These are phyloP conservation scores for Solen grandis DNA, from an alignment of 1,140 invertebrate species.

Conservation along the genomic window DNA sequence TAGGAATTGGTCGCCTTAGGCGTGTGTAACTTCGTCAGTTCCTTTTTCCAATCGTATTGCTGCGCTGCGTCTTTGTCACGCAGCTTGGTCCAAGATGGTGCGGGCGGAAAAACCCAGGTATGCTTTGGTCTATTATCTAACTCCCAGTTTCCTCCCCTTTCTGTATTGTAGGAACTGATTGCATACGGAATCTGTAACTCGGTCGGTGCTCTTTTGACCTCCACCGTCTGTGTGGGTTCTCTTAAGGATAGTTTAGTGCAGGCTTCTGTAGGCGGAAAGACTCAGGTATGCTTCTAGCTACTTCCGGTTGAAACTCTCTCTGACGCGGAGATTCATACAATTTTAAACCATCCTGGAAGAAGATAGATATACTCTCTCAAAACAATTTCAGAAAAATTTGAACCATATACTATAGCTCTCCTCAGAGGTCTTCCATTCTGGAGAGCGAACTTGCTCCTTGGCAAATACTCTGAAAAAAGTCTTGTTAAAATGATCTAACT, in stretches of 20 bases:
- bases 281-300: conserved; percentile 44
- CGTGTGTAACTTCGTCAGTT: conserved; percentile 81
- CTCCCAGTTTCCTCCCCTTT: not conserved
- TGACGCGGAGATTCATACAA: too few species aligned
- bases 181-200: conserved; percentile 42
- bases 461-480: too few species aligned
- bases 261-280: conserved; percentile 44
- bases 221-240: conserved; percentile 32
- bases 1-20: conserved; percentile 84
- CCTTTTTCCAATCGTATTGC: conserved; percentile 81
- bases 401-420: too few species aligned
- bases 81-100: conserved; percentile 80
- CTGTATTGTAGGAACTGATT: conserved; percentile 53
- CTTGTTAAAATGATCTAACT: too few species aligned
- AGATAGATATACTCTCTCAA: too few species aligned
- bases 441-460: too few species aligned
- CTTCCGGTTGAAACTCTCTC: too few species aligned
- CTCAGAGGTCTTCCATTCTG: too few species aligned
- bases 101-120: conserved; percentile 82
- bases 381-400: too few species aligned
- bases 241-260: conserved; percentile 33
- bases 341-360: too few species aligned
- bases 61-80: conserved; percentile 82
- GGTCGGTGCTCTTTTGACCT: conserved; percentile 38
- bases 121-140: not conserved